Evolutionary conservation across 2,888 invertebrate genomes (phyloP).

Genomic region (Leucoptera coffeella): DNA sequence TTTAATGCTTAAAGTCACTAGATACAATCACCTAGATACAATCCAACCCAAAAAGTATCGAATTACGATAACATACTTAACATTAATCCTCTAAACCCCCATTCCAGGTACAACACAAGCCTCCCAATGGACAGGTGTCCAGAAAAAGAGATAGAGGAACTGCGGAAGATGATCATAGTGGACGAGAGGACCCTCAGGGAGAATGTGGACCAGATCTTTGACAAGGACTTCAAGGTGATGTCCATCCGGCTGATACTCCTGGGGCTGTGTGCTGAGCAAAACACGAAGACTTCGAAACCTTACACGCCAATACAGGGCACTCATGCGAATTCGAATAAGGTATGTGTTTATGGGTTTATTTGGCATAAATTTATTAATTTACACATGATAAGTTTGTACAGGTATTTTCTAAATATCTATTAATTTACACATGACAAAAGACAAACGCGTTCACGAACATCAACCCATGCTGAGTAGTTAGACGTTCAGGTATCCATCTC

Average conservation of each 20-base stretch:
- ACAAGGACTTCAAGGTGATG: constrained; percentile 64
- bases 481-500: no score
- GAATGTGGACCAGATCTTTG: constrained; percentile 61
- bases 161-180: constrained; percentile 66
- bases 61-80: no score
- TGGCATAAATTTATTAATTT: not conserved
- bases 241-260: constrained; percentile 56
- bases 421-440: no score
- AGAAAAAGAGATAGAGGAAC: constrained; percentile 64
- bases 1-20: no score
- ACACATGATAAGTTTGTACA: not conserved
- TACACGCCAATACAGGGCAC: constrained; percentile 7
- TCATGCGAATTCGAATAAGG: constrained; percentile 15
- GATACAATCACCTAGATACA: no score
- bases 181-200: constrained; percentile 51
- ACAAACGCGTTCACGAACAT: no score
- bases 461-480: no score
- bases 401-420: not conserved
- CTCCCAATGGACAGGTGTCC: constrained; percentile 70
- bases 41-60: no score
- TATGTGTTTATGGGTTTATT: constrained; percentile 2
- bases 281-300: constrained; percentile 21
- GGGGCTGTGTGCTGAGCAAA: constrained; percentile 51
- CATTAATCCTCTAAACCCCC: no score
- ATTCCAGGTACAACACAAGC: constrained; percentile 77